A percentile compares a stretch with the other conserved stretches of the same genome.
Evolutionary conservation across 2,113 vertebrate genomes (phyloP).

Genomic region (Thalassoma bifasciatum): DNA sequence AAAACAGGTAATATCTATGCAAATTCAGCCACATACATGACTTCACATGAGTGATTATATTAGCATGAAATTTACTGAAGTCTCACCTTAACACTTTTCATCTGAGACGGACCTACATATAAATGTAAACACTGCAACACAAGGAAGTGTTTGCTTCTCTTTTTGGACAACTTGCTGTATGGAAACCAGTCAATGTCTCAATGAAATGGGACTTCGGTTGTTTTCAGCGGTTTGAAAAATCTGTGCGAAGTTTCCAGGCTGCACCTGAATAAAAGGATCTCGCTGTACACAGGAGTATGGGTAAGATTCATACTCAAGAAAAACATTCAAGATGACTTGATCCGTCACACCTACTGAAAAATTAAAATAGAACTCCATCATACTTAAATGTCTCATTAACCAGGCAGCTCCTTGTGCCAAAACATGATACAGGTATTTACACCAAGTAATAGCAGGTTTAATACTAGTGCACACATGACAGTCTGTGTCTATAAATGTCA

Average conservation of each 20-base stretch:
- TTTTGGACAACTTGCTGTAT: neutral
- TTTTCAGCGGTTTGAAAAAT: neutral
- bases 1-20: slow-evolving; percentile 36
- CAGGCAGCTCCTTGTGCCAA: no score
- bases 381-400: no score
- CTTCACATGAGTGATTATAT: neutral
- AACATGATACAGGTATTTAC: no score
- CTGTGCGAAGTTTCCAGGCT: neutral
- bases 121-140: neutral
- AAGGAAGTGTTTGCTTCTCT: neutral
- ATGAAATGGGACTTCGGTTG: neutral
- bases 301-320: neutral
- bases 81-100: neutral
- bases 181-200: neutral
- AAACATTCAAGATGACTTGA: neutral
- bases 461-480: no score
- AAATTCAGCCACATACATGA: slow-evolving; percentile 3
- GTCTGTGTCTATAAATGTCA: no score
- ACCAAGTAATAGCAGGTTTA: no score
- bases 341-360: neutral
- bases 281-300: no score
- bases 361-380: neutral
- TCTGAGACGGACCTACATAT: neutral
- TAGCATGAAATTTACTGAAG: neutral
- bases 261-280: no score